Evolutionary conservation across 2,797 vertebrate genomes (phyloP).

Genomic region (Erpetoichthys calabaricus): DNA sequence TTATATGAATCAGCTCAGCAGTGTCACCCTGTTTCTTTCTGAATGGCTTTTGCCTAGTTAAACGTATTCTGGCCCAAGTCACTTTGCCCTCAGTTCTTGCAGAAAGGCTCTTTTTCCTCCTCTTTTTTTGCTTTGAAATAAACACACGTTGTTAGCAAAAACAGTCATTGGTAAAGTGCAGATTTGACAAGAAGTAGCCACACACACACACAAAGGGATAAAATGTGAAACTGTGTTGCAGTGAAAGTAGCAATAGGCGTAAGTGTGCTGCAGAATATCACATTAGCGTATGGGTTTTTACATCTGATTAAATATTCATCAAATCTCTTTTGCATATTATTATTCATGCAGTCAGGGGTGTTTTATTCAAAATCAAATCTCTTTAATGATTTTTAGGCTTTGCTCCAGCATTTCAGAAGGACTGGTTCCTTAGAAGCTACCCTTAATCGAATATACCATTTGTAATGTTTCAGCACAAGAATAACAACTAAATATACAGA

Average conservation of each 20-base stretch:
- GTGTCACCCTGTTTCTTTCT: constrained; percentile 30
- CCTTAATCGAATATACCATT: too few species aligned
- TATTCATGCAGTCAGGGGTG: neutral
- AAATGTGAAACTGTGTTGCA: constrained; percentile 14
- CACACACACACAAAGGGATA: constrained; percentile 28
- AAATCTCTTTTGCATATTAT: neutral
- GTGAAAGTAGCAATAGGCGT: constrained; percentile 9
- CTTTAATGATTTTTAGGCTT: neutral
- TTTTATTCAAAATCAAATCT: constrained; percentile 1
- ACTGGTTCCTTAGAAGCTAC: neutral
- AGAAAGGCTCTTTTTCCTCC: constrained; percentile 8
- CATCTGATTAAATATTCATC: neutral
- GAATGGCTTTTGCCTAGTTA: constrained; percentile 30
- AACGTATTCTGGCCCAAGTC: constrained; percentile 34
- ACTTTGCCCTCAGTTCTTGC: constrained; percentile 24
- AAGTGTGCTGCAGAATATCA: constrained; percentile 21
- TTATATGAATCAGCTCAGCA: constrained; percentile 40
- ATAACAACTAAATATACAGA: too few species aligned
- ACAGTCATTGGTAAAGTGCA: constrained; percentile 11
- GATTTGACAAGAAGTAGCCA: constrained; percentile 31
- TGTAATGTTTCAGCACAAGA: too few species aligned
- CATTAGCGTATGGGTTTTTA: constrained; percentile 4
- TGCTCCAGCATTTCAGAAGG: neutral
- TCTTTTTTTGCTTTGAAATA: constrained; percentile 44
- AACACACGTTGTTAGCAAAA: constrained; percentile 26